phyloP scores from a whole-genome alignment of 35 echinoderm and acorn worm genomes.

The Apostichopus californicus region DNA sequence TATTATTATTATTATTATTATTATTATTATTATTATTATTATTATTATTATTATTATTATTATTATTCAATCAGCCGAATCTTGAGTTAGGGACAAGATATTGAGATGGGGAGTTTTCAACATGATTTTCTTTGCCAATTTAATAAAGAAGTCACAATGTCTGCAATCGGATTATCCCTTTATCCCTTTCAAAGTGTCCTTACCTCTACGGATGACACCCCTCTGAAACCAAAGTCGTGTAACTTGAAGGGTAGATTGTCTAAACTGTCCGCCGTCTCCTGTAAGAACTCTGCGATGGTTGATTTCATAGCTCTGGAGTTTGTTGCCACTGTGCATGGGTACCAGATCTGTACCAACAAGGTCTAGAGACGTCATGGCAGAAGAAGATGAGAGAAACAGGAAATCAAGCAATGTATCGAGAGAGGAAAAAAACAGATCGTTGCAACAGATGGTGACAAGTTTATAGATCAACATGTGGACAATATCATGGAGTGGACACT shows the following conservation, averaged over 20 bases:
- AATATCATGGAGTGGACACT: too few species aligned
- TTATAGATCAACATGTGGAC: too few species aligned
- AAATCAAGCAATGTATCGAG: too few species aligned
- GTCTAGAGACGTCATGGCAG: slow-evolving; percentile 49
- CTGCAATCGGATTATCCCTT: too few species aligned
- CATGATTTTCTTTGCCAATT: too few species aligned
- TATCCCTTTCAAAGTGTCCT: background rate
- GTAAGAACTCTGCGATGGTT: slow-evolving; percentile 75
- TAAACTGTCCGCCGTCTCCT: slow-evolving; percentile 84
- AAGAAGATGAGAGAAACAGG: background rate
- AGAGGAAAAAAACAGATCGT: background rate
- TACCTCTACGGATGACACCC: slow-evolving; percentile 84
- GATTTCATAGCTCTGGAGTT: slow-evolving; percentile 88
- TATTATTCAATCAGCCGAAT: too few species aligned
- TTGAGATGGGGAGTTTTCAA: too few species aligned
- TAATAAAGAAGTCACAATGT: too few species aligned
- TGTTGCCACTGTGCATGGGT: slow-evolving; percentile 94
- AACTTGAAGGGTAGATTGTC: slow-evolving; percentile 82
- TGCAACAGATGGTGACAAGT: background rate
- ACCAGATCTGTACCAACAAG: slow-evolving; percentile 89
- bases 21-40: too few species aligned
- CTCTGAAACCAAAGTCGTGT: slow-evolving; percentile 96
- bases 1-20: too few species aligned
- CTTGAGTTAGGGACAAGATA: too few species aligned
- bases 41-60: too few species aligned